Percentiles rank a stretch among this genome's conserved stretches.
phyloP scores from a whole-genome alignment of 2,113 vertebrate genomes.

The Alouatta palliata region DNA sequence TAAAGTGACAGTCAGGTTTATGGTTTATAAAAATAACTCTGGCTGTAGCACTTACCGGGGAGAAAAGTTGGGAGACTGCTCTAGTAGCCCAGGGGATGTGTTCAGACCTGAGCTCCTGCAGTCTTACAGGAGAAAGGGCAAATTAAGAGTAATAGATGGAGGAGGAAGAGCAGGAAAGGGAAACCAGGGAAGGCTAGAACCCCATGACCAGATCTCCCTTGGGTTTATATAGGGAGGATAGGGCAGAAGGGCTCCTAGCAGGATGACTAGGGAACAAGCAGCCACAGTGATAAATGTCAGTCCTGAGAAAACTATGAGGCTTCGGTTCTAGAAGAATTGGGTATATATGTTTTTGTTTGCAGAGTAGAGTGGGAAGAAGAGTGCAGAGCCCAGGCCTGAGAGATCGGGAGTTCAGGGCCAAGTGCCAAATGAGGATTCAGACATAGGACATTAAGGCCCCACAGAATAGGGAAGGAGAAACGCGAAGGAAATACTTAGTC shows the following conservation, averaged over 20 bases:
- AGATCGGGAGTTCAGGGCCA: not conserved
- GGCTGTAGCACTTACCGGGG: not conserved
- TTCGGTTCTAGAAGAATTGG: not conserved
- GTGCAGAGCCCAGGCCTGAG: not conserved
- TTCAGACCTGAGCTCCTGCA: not conserved
- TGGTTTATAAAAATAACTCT: not conserved
- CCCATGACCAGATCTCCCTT: not conserved
- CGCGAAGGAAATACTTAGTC: not conserved
- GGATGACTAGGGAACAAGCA: not conserved
- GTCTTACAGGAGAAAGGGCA: not conserved
- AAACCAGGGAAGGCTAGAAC: not conserved
- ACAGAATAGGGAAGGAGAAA: not conserved
- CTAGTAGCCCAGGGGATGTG: not conserved
- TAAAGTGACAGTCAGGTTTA: not conserved
- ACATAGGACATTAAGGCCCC: not conserved
- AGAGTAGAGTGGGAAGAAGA: accelerated
- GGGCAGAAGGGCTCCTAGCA: not conserved
- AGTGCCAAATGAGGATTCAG: not conserved
- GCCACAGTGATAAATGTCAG: not conserved
- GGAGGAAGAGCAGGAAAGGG: not conserved
- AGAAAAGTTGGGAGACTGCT: not conserved
- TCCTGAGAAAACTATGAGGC: not conserved
- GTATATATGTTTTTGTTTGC: not conserved
- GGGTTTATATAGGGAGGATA: not conserved
- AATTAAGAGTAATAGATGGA: not conserved